phyloP scores from a whole-genome alignment of 2,113 vertebrate genomes.

The Neodon shergylaensis region DNA sequence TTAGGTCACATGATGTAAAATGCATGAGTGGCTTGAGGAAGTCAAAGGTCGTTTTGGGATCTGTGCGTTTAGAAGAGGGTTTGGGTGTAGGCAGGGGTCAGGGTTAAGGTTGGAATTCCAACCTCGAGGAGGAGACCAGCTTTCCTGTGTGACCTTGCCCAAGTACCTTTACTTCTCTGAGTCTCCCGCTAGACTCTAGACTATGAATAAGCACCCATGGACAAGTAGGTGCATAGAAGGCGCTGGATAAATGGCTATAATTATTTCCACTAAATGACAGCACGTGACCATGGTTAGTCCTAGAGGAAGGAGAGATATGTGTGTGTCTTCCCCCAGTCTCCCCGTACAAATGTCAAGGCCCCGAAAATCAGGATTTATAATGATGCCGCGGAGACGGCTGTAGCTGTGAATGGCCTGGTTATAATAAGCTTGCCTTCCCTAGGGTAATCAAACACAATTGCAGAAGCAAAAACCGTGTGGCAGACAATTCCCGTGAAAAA shows the following conservation, averaged over 20 bases:
- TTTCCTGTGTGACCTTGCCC: slow-evolving; percentile 2
- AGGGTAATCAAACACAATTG: slow-evolving; percentile 68
- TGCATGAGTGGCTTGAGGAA: background rate
- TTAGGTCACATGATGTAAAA: background rate
- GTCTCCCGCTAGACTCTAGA: background rate
- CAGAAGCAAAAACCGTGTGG: slow-evolving; percentile 57
- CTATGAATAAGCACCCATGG: background rate
- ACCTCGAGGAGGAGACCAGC: background rate
- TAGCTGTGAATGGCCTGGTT: slow-evolving; percentile 67
- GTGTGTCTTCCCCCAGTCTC: background rate
- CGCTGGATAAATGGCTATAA: slow-evolving; percentile 25
- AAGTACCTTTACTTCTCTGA: background rate
- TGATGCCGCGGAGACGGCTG: slow-evolving; percentile 25
- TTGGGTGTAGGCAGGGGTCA: background rate
- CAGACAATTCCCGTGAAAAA: slow-evolving; percentile 62
- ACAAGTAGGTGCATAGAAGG: background rate
- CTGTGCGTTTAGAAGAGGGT: background rate
- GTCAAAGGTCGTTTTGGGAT: background rate
- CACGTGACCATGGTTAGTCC: background rate
- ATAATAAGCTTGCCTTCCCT: slow-evolving; percentile 71
- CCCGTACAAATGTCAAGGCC: slow-evolving; percentile 34
- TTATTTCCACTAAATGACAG: slow-evolving; percentile 57
- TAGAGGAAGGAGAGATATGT: slow-evolving; percentile 4
- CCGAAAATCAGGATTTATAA: slow-evolving; percentile 70
- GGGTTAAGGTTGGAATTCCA: background rate